phyloP scores from a whole-genome alignment of 2,888 invertebrate genomes.

The Chorisops tibialis region DNA sequence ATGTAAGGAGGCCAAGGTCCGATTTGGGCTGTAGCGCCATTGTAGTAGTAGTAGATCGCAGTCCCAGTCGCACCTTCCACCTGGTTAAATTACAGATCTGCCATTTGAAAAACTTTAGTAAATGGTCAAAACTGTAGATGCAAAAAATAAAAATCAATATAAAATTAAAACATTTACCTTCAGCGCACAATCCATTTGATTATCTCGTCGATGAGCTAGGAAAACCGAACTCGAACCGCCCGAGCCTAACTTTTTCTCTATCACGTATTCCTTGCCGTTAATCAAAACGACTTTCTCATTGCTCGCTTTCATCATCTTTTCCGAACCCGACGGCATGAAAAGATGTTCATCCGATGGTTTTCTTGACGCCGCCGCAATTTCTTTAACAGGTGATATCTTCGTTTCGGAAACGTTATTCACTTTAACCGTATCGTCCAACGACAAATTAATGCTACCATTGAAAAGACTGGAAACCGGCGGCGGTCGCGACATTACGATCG shows the following conservation, averaged over 20 bases:
- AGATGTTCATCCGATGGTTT: slow-evolving; percentile 24
- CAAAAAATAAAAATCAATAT: neutral
- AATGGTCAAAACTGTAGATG: no score
- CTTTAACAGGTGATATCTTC: slow-evolving; percentile 27
- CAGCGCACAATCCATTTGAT: slow-evolving; percentile 44
- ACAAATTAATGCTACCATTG: slow-evolving; percentile 45
- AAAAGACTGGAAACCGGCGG: slow-evolving; percentile 39
- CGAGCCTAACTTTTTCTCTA: slow-evolving; percentile 72
- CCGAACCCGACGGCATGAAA: neutral
- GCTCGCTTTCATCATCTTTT: neutral
- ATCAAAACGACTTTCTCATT: slow-evolving; percentile 58
- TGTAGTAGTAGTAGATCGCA: no score
- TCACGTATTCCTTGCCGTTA: slow-evolving; percentile 69
- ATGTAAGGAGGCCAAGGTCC: no score
- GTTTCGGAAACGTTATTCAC: neutral
- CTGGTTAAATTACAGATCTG: no score
- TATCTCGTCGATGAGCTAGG: slow-evolving; percentile 42
- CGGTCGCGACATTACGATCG: slow-evolving; percentile 46
- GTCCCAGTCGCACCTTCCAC: no score
- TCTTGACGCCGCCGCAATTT: slow-evolving; percentile 5
- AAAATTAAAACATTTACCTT: slow-evolving; percentile 40
- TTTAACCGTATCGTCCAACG: slow-evolving; percentile 46
- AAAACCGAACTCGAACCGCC: slow-evolving; percentile 90
- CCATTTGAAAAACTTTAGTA: no score
- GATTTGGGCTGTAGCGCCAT: no score